Conservation (phyloP, 30 jellyfish, hydroid and myxozoan species). For the Aurelia sp. region DNA sequence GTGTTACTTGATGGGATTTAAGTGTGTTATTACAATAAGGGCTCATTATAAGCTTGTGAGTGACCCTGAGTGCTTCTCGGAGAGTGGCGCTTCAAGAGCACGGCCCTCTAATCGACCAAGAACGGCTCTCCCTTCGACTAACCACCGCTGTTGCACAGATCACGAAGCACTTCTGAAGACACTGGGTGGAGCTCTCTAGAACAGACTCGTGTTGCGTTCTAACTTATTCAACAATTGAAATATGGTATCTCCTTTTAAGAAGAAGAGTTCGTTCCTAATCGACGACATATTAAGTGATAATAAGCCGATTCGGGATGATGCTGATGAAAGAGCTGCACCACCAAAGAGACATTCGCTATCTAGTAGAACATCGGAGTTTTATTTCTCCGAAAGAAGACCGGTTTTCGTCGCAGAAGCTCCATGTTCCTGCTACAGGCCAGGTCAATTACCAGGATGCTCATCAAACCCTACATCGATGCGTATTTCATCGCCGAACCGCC, state of each 20-base stretch:
- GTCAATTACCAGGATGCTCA: conserved; percentile 19
- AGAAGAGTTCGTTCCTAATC: conserved; percentile 53
- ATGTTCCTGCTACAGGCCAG: conserved; percentile 58
- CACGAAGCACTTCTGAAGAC: no score
- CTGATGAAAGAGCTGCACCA: neutral
- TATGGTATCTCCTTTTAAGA: neutral
- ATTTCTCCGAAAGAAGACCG: neutral
- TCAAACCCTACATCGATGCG: conserved; percentile 23
- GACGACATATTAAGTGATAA: conserved; percentile 48
- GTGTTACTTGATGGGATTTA: conserved; percentile 71
- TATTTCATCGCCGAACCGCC: conserved; percentile 49
- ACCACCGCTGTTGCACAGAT: no score
- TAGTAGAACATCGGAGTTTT: neutral
- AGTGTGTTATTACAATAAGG: conserved; percentile 78
- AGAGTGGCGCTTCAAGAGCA: conserved; percentile 48
- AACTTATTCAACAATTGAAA: neutral
- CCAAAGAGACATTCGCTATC: neutral
- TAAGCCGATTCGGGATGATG: neutral
- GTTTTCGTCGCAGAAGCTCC: conserved; percentile 1
- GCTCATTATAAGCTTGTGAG: conserved; percentile 74
- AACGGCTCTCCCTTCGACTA: no score
- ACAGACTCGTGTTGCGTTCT: no score
- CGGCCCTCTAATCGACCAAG: no score
- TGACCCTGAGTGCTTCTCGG: conserved; percentile 73
- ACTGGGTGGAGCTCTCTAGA: no score